Conservation (phyloP, 2,888 invertebrate genomes). For the Choreutis nemorana region DNA sequence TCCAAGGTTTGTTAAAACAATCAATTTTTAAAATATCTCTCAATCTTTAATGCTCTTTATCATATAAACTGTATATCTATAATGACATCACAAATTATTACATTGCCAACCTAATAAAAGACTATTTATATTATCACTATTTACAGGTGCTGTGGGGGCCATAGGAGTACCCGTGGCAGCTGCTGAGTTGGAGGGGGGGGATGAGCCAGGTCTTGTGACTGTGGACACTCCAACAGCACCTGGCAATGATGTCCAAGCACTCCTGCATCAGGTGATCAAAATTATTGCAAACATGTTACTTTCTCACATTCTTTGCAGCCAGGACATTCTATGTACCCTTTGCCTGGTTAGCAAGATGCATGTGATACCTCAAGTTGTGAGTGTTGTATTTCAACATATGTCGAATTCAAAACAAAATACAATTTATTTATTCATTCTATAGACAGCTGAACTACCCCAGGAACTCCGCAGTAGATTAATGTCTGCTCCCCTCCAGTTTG, state of each 20-base stretch:
- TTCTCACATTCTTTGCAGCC: too few relatives aligned
- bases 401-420: constrained; percentile 1
- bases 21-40: neutral
- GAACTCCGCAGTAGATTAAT: constrained; percentile 40
- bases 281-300: too few relatives aligned
- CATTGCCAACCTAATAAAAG: neutral
- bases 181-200: constrained; percentile 85
- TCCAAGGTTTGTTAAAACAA: constrained; percentile 34
- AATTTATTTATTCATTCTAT: constrained; percentile 10
- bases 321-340: too few relatives aligned
- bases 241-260: constrained; percentile 71
- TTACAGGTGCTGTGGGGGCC: constrained; percentile 33
- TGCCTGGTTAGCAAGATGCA: too few relatives aligned
- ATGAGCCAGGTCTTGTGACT: constrained; percentile 78
- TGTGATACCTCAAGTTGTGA: too few relatives aligned
- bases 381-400: constrained; percentile 2
- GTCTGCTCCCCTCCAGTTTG: constrained; percentile 39
- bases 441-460: constrained; percentile 48
- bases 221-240: constrained; percentile 80
- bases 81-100: neutral
- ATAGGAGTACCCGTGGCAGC: constrained; percentile 63
- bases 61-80: neutral
- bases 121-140: constrained; percentile 3
- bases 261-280: constrained; percentile 76
- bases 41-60: neutral